Base-by-base conservation (phyloP, 2,888 invertebrate genomes). In the Trichopoda pennipes region DNA sequence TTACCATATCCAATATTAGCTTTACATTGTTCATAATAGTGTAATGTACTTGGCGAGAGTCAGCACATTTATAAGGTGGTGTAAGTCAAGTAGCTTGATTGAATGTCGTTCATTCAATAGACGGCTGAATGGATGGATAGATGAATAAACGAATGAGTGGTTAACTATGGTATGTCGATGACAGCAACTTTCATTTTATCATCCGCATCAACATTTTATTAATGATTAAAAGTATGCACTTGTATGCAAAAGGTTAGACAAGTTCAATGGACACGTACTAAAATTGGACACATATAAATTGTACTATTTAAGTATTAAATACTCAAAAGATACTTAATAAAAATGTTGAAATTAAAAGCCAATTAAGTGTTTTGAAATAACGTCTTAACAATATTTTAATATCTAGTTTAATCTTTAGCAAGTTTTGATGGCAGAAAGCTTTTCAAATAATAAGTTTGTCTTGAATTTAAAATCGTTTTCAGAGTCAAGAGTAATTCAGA, bases 81-180 rank as follows among this genome's bases (percentile, higher is more conserved):
- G 80, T 76, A 80, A 81, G 84, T 84, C 84, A 84, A 84, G 81
- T 84, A 77, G 81, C 72, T 76, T 79, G 79, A 76, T 72, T 80
- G 73, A 72, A 75, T 73, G 74, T 77, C 77, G 60, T 72, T 60
- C 69, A 23, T 70, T 55, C 47, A 77, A 28, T 23, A 49, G 56
- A 28, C 35, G n/a, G 17, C 32, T 42, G 56, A 23, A 47, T 23
- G 17, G 32, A 56, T 64, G 23, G 19, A 32, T 53, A 47, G 23
- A 47, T 23, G 23, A 19, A 56, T 64, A 19, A n/a, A 53, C 32
- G 44, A 32, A 73, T 63, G 47, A 3, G 55, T 56, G 53, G 21
- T 49, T 74, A 55, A 9, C 35, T 17, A 23, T 58, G 23, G 66
- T 38, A 58, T 66, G 66, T 38, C 38, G 28, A 38, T 28, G 66